A percentile compares a stretch with the other conserved stretches of the same genome.
These are phyloP conservation scores for Sialis fuliginosa DNA, from an alignment of 2,888 invertebrate genomes.

Conservation along the genomic window DNA sequence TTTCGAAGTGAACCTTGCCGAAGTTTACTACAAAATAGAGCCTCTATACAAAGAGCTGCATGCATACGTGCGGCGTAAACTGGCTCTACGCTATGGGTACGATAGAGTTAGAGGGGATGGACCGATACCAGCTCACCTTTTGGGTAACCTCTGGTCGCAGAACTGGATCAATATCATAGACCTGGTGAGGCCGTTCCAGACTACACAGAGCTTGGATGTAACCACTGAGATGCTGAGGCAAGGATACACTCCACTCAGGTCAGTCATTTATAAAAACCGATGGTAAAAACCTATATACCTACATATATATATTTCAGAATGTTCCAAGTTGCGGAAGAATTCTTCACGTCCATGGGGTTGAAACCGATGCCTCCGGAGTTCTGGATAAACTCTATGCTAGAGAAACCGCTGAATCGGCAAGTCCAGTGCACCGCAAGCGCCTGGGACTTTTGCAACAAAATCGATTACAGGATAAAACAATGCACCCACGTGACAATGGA, in stretches of 20 bases:
- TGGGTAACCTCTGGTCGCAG: constrained; percentile 78
- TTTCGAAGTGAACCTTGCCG: constrained; percentile 36
- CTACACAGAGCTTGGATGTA: constrained; percentile 50
- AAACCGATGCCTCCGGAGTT: constrained; percentile 68
- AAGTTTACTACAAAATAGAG: constrained; percentile 42
- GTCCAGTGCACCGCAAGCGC: constrained; percentile 61
- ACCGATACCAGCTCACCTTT: constrained; percentile 67
- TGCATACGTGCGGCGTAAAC: constrained; percentile 56
- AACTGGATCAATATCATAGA: constrained; percentile 63
- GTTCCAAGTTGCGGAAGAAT: constrained; percentile 70
- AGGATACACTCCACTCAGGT: constrained; percentile 56
- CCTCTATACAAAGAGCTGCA: constrained; percentile 71
- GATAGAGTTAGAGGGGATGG: constrained; percentile 42
- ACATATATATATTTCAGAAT: constrained; percentile 30
- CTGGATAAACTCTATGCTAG: constrained; percentile 68
- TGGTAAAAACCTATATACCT: neutral
- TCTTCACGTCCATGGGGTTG: constrained; percentile 64
- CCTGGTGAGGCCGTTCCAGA: constrained; percentile 57
- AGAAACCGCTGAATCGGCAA: constrained; percentile 50
- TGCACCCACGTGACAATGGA: constrained; percentile 65
- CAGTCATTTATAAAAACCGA: constrained; percentile 5
- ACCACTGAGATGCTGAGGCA: constrained; percentile 60
- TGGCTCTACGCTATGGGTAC: constrained; percentile 44
- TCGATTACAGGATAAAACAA: constrained; percentile 77
- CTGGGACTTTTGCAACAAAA: constrained; percentile 73